Evolutionary conservation across 2,888 invertebrate genomes (phyloP).

Genomic region (Drosophila setosimentum): DNA sequence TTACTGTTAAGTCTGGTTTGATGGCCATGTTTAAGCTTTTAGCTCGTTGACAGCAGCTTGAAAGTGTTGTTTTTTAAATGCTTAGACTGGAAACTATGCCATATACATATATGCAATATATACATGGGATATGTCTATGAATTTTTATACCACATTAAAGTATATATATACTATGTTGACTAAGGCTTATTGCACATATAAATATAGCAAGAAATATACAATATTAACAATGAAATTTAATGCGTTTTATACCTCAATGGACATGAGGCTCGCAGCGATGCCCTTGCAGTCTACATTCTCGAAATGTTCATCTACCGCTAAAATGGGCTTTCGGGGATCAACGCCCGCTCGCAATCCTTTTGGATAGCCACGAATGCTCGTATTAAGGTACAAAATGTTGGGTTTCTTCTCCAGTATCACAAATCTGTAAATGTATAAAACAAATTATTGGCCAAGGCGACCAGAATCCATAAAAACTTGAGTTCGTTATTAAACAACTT

Average conservation of each 20-base stretch:
- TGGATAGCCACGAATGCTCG: conserved; percentile 93
- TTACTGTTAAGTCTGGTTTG: conserved; percentile 22
- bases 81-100: conserved; percentile 65
- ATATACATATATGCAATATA: conserved; percentile 39
- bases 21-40: not conserved
- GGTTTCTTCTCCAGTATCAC: conserved; percentile 88
- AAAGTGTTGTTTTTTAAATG: conserved; percentile 51
- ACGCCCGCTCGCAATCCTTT: conserved; percentile 93
- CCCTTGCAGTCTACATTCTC: conserved; percentile 89
- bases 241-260: conserved; percentile 87
- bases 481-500: not conserved
- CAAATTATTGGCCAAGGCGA: conserved; percentile 4
- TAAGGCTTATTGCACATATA: conserved; percentile 66
- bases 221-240: conserved; percentile 13
- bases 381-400: conserved; percentile 94
- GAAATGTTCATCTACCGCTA: conserved; percentile 91
- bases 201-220: conserved; percentile 61
- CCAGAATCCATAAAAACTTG: not conserved
- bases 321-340: conserved; percentile 91
- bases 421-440: conserved; percentile 84
- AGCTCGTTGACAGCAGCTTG: conserved; percentile 22
- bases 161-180: conserved; percentile 65
- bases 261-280: conserved; percentile 88
- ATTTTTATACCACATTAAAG: conserved; percentile 67
- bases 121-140: conserved; percentile 47